Evolutionary conservation across 1,140 invertebrate species (phyloP).

Genomic region (Oedothorax gibbosus): DNA sequence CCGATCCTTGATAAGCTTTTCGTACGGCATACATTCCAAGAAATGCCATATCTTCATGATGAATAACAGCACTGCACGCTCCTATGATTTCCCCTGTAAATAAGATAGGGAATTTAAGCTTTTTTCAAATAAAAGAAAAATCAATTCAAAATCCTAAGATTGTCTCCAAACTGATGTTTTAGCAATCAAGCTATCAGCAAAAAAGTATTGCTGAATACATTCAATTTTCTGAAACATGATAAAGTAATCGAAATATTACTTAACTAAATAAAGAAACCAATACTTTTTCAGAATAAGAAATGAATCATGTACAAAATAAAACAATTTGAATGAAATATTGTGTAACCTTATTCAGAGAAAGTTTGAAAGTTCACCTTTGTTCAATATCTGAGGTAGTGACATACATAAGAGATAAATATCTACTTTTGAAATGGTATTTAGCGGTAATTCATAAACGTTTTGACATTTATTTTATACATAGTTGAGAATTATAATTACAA

Average conservation of each 20-base stretch:
- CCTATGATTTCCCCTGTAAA: slow-evolving; percentile 62
- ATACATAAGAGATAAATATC: too few species aligned
- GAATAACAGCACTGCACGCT: slow-evolving; percentile 61
- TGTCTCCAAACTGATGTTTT: background rate
- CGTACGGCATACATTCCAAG: slow-evolving; percentile 63
- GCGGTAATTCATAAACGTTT: too few species aligned
- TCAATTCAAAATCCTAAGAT: background rate
- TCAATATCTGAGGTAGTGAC: too few species aligned
- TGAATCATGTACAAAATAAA: too few species aligned
- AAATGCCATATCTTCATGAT: slow-evolving; percentile 61
- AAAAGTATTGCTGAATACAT: background rate
- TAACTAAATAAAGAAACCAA: background rate
- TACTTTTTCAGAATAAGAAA: too few species aligned
- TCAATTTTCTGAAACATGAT: background rate
- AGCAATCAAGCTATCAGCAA: background rate
- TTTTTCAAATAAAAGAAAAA: background rate
- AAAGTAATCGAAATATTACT: background rate
- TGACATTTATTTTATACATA: too few species aligned
- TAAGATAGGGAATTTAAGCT: background rate
- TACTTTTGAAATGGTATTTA: too few species aligned
- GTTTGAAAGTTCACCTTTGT: too few species aligned
- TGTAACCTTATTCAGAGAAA: too few species aligned
- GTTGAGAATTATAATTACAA: too few species aligned
- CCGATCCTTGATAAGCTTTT: slow-evolving; percentile 62
- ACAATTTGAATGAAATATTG: too few species aligned